Percentiles rank a stretch among this genome's conserved stretches.
These are phyloP conservation scores for Apeira syringaria DNA, from an alignment of 2,888 invertebrate species.

Conservation along the genomic window DNA sequence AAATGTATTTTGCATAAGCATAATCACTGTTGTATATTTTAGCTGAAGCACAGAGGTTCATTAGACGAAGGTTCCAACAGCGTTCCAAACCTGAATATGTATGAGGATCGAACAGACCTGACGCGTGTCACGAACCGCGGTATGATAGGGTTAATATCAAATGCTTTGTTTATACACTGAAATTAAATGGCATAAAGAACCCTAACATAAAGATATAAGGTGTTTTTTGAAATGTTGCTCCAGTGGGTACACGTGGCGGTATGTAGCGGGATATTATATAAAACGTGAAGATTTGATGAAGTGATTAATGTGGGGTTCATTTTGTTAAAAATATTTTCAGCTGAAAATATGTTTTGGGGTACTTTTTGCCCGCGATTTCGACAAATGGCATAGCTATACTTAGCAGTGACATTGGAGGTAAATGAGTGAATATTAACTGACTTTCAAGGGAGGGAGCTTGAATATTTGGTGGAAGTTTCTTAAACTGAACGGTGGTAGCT, in stretches of 20 bases:
- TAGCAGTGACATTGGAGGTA: too few species aligned
- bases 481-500: too few species aligned
- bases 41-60: slow-evolving; percentile 25
- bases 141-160: slow-evolving; percentile 52
- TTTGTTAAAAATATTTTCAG: slow-evolving; percentile 4
- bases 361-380: too few species aligned
- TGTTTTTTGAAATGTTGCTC: slow-evolving; percentile 8
- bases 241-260: slow-evolving; percentile 12
- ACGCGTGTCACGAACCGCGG: slow-evolving; percentile 53
- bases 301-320: slow-evolving; percentile 25
- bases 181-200: slow-evolving; percentile 11
- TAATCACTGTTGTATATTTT: slow-evolving; percentile 25
- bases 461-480: too few species aligned
- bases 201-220: slow-evolving; percentile 8
- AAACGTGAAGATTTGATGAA: slow-evolving; percentile 35
- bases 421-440: too few species aligned
- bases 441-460: too few species aligned
- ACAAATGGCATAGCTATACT: too few species aligned
- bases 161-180: slow-evolving; percentile 36
- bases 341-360: too few species aligned
- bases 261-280: slow-evolving; percentile 22
- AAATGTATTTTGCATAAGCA: too few species aligned
- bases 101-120: slow-evolving; percentile 39
- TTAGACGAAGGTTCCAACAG: slow-evolving; percentile 25
- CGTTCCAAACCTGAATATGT: slow-evolving; percentile 27